Evolutionary conservation across 2,797 vertebrate species (phyloP).

Genomic region (Acanthornis magna): DNA sequence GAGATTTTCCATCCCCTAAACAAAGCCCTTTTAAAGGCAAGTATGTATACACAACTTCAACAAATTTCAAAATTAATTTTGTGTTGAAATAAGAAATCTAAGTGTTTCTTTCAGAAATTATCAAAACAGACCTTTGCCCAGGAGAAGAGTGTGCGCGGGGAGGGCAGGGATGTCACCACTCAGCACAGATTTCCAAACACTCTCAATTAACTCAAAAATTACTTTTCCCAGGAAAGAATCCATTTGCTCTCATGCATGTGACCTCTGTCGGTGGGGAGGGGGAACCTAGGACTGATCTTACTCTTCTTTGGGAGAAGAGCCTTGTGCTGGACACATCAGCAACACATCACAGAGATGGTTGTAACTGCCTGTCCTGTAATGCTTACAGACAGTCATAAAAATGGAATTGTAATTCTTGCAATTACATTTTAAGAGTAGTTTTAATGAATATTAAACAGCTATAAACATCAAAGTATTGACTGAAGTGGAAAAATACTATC

Average conservation of each 20-base stretch:
- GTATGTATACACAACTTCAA: neutral
- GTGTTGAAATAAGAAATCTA: conserved; percentile 4
- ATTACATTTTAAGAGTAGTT: conserved; percentile 64
- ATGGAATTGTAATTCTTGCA: conserved; percentile 60
- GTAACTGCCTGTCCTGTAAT: conserved; percentile 49
- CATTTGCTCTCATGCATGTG: neutral
- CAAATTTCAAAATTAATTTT: conserved; percentile 7
- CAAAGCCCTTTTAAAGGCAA: neutral
- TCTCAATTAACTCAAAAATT: neutral
- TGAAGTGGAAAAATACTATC: conserved; percentile 73
- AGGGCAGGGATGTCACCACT: neutral
- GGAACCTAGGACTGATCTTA: neutral
- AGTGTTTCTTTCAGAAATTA: conserved; percentile 9
- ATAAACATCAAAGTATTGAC: conserved; percentile 77
- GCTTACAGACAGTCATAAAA: conserved; percentile 66
- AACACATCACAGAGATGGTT: neutral
- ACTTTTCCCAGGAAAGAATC: conserved; percentile 2
- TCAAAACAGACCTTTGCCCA: neutral
- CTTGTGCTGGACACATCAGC: neutral
- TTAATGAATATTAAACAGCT: conserved; percentile 77
- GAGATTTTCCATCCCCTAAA: neutral
- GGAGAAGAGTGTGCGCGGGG: accelerated
- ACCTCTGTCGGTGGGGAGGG: neutral
- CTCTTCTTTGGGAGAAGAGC: neutral
- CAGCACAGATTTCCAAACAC: neutral